A percentile compares a stretch with the other conserved stretches of the same genome.
These are phyloP conservation scores for Noctua janthe DNA, from an alignment of 2,888 invertebrate species.

Conservation along the genomic window DNA sequence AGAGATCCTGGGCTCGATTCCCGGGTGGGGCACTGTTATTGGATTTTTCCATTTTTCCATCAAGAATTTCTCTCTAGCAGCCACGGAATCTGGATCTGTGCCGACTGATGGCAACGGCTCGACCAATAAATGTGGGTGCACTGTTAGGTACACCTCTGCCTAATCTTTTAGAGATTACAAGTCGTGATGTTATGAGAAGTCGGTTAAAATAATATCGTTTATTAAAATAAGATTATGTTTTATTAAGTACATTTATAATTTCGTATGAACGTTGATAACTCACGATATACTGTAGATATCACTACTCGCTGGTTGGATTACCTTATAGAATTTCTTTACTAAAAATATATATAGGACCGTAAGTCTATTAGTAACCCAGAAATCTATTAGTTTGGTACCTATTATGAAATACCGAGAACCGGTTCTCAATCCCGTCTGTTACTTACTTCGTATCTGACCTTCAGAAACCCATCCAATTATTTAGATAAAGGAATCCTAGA, in stretches of 20 bases:
- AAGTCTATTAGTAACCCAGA: not conserved
- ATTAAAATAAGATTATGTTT: not conserved
- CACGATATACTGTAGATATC: not conserved
- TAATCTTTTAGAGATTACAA: too few species aligned
- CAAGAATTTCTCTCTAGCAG: too few species aligned
- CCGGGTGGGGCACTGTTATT: too few species aligned
- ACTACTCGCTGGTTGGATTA: not conserved
- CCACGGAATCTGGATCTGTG: too few species aligned
- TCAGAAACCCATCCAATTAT: constrained; percentile 37
- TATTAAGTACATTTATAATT: not conserved
- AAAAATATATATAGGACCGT: not conserved
- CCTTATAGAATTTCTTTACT: not conserved
- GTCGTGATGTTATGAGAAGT: not conserved
- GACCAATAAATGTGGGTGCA: too few species aligned
- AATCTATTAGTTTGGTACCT: not conserved
- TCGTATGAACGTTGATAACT: not conserved
- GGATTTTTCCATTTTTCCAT: too few species aligned
- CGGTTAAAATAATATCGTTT: not conserved
- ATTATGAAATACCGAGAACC: not conserved
- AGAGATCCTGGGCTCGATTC: too few species aligned
- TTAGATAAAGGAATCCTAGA: constrained; percentile 11
- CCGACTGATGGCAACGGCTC: too few species aligned
- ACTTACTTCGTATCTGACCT: constrained; percentile 5
- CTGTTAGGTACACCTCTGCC: too few species aligned
- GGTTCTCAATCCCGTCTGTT: not conserved